Base-by-base conservation (phyloP, 2,113 vertebrate species). In the Datnioides undecimradiatus region DNA sequence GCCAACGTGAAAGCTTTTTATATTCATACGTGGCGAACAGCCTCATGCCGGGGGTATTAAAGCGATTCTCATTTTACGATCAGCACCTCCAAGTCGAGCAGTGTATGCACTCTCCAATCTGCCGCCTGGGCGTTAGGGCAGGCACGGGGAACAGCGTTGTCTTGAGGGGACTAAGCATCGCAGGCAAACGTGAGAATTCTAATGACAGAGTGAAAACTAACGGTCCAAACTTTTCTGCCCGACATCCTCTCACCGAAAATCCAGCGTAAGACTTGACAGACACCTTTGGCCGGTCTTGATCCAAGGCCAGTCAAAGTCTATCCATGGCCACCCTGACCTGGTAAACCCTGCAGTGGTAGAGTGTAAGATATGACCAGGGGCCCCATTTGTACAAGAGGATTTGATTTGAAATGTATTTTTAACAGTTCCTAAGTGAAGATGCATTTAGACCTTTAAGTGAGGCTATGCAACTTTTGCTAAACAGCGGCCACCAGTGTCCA, bases 181-280 rank as follows among this genome's bases (percentile, higher is more conserved):
- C 90, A 92, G 92, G 91, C 81, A 91, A 93, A 92, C 92, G 92
- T 94, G 93, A 94, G 92, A 95, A 94, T 93, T 95, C 94, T 93
- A 93, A 94, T 93, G 84, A 88, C 80, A 87, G 68, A 85, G 48
- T 82, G 76, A 87, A 51, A 68, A 73, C 79, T 87, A 90, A 88
- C 49, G 52, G 70, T 72, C 65, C 81, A 76, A 71, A 84, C 78
- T 76, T 82, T 69, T 82, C 51, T 76, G 46, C 84, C 86, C 70
- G 76, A 86, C 79, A 79, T 79, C 81, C 45, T 91, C 75, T 87
- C 70, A 86, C 80, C 54, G 29, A 87, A 87, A 87, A 73, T 76
- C 87, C 79, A 83, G 67, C 70, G 64, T 82, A 68, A 87, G 73
- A 83, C 82, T 79, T 79, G 66, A 85, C 76, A 84, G 70, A 84